Base-by-base conservation (phyloP, 2,113 vertebrate genomes). In the Uria aalge region DNA sequence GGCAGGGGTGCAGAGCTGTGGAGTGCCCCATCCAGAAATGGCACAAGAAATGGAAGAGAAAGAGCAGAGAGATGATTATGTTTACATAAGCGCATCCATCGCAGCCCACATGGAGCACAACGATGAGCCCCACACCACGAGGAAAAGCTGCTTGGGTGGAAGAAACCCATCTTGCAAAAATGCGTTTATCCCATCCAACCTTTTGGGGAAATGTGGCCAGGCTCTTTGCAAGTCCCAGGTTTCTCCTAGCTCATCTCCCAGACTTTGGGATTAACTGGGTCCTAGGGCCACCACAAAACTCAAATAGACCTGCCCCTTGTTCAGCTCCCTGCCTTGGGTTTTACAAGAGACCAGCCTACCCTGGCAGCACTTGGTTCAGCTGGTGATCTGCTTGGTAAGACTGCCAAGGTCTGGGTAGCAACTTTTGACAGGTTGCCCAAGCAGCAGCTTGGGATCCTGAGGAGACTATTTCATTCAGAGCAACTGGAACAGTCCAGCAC, bases 1-100 rank as follows among this genome's bases (percentile, higher is more conserved):
- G 94, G 97, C 98, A 27, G 98, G 97, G 64, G 98, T 96, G 96
- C 98, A 95, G 97, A 99, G 96, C 99, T 99, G 96, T 59, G 66
- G 86, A 63, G 72, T 18, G 50, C 50, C 94, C 81, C 47, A 9
- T 89, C 97, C 98, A 74, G 18, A 36, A 76, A 89, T 59, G 40
- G 89, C 74, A 17, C 80, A 62, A 87, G 50, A 67, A 82, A 80
- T 11, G 56, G 79, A 85, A 95, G 76, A 91, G 85, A 97, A 92
- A 97, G 60, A 96, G 92, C 92, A 98, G 50, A 97, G 50, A 97
- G 66, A 66, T 29, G 60, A 47, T 97, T 95, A 97, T 1, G 60
- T 34, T 57, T 4, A 52, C 43, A 34, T 0, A 1, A 59, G 62
- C 22, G 47, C 66, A n/a, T 30, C 38, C 55, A n/a, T 3, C 56